Evolutionary conservation across 2,888 invertebrate genomes (phyloP).

Genomic region (Orthonychiurus folsomi): DNA sequence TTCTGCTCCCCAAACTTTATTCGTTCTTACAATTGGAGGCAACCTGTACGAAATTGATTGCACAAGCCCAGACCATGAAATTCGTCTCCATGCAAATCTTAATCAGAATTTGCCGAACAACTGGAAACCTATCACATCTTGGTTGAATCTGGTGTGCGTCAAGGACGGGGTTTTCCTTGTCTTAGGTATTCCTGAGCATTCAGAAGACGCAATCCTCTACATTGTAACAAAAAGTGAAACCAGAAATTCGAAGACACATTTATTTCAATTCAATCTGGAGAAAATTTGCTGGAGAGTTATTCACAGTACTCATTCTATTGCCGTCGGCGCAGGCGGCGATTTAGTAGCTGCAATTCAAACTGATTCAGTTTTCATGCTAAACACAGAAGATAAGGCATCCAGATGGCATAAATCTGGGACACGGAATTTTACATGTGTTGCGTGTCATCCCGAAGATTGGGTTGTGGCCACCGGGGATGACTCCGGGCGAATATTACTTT

Average conservation of each 20-base stretch:
- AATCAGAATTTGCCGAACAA: constrained; percentile 10
- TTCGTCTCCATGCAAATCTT: background rate
- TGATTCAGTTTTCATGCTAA: constrained; percentile 22
- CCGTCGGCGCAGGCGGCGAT: constrained; percentile 18
- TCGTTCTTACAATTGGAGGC: constrained; percentile 6
- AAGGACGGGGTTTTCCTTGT: constrained; percentile 10
- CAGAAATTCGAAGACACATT: constrained; percentile 1
- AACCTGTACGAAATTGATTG: background rate
- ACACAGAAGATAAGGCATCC: constrained; percentile 14
- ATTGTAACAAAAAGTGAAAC: constrained; percentile 13
- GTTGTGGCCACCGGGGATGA: constrained; percentile 61
- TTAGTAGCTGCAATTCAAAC: constrained; percentile 34
- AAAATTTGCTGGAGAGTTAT: constrained; percentile 25
- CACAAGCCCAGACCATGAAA: background rate
- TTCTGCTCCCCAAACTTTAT: background rate
- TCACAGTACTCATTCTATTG: constrained; percentile 23
- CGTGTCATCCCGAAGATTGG: constrained; percentile 58
- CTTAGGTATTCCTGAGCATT: constrained; percentile 16
- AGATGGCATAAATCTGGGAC: constrained; percentile 30
- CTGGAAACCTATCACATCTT: constrained; percentile 3
- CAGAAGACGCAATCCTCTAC: constrained; percentile 1
- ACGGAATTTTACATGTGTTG: constrained; percentile 53
- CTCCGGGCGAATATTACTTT: constrained; percentile 56
- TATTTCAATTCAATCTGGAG: constrained; percentile 15
- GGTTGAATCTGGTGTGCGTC: constrained; percentile 7